Evolutionary conservation across 37 sponge, comb jelly and placozoan species (phyloP).

Genomic region (Axinella damicornis): DNA sequence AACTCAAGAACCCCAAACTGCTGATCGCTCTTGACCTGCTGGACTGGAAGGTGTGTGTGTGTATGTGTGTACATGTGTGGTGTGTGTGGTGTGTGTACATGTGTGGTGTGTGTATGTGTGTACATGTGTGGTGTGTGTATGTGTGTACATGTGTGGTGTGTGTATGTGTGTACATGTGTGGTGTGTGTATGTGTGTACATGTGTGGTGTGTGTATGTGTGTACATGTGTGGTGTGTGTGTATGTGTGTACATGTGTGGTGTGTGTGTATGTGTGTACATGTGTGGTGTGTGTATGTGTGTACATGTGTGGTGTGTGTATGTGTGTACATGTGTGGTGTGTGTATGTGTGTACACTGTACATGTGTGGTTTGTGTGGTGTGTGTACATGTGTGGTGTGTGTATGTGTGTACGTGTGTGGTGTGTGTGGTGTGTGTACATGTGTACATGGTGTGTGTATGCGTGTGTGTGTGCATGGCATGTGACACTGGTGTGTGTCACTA

Average conservation of each 20-base stretch:
- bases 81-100: no score
- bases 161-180: conserved; percentile 15
- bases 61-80: no score
- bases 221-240: conserved; percentile 34
- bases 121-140: not conserved
- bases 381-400: not conserved
- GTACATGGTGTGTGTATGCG: no score
- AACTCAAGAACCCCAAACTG: conserved; percentile 59
- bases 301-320: conserved; percentile 27
- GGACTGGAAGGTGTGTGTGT: conserved; percentile 90
- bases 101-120: no score
- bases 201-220: conserved; percentile 16
- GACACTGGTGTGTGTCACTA: no score
- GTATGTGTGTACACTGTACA: not conserved
- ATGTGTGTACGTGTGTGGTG: conserved; percentile 21
- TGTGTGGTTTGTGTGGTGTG: no score
- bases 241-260: conserved; percentile 38
- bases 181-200: conserved; percentile 6
- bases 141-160: conserved; percentile 5
- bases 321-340: conserved; percentile 26
- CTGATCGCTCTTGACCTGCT: conserved; percentile 76
- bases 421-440: not conserved
- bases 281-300: conserved; percentile 39
- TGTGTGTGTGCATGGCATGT: no score
- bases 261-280: conserved; percentile 37